Conservation (phyloP, 2,888 invertebrate species). For the Gymnosoma rotundatum region DNA sequence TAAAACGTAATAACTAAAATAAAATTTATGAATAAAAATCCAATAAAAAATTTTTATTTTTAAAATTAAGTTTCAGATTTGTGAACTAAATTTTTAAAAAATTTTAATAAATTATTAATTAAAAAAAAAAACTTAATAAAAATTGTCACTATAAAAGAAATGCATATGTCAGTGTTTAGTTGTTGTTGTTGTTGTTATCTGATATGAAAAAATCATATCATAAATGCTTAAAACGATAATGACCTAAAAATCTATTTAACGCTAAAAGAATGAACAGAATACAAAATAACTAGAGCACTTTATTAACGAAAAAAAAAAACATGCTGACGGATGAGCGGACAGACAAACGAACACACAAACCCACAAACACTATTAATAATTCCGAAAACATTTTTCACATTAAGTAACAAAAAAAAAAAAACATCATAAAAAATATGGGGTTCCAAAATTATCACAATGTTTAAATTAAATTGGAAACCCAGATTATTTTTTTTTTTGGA, state of each 20-base stretch:
- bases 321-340: constrained; percentile 10
- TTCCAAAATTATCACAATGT: no score
- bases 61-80: no score
- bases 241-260: constrained; percentile 65
- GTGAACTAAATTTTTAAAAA: no score
- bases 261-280: constrained; percentile 47
- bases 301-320: constrained; percentile 26
- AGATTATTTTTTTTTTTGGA: no score
- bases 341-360: neutral
- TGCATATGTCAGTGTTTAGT: constrained; percentile 20
- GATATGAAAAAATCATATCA: constrained; percentile 9
- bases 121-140: neutral
- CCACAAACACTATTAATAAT: neutral
- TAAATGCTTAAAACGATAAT: constrained; percentile 66
- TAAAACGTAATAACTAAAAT: no score
- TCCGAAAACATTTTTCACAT: no score
- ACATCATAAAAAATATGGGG: neutral
- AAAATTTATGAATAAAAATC: no score
- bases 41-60: no score
- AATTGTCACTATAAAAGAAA: constrained; percentile 28
- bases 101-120: neutral
- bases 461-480: no score
- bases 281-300: constrained; percentile 64
- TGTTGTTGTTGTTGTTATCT: neutral
- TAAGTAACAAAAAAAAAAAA: neutral